Evolutionary conservation across 1,140 invertebrate genomes (phyloP), one percentile per base, ranked within the genome.

Genomic region (Habropoda laboriosa): DNA sequence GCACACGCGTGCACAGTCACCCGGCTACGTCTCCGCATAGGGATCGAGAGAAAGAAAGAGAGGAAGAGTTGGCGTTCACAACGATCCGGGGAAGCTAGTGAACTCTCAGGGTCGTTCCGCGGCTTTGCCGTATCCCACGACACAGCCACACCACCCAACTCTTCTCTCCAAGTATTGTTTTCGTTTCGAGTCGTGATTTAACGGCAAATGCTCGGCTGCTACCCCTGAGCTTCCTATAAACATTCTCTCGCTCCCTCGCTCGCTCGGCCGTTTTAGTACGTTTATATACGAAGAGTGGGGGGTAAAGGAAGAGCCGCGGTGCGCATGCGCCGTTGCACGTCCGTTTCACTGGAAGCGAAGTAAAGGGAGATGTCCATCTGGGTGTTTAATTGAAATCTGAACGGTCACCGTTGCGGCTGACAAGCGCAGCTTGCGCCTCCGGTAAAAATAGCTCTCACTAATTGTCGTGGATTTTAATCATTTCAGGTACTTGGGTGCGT

Each of bases 61-160:
- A 24, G 10, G 45, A 30, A 47, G 12, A 68, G 35, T 8, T 55
- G 45, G 42, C 55, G 74, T 53, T 63, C 63, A 24, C 49, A 42
- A 80, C 61, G 42, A 74, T 67, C 68, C 47, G 49, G 12, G 40
- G 72, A 61, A 75, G 79, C 55, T 81, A 81, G 73, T 61, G 74
- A 81, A 81, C 79, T 81, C 73, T 80, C 79, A 80, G 73, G 79
- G 79, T 18, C 79, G 72, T 77, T 67, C 47, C 79, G 64, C 42
- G 73, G 79, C 72, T 80, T 68, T 66, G 40, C 60, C 38, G 18
- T 6, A 45, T 16, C 30, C 3, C 49, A 10, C 21, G 7, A 3
- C 5, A 49, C 7, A 49, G 8, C 66, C 30, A 32, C 12, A 49
- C n/a, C 30, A n/a, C 64, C n/a, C 1, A 8, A n/a, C n/a, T n/a